Conservation (phyloP, 2,797 vertebrate species). For the Microhierax caerulescens region DNA sequence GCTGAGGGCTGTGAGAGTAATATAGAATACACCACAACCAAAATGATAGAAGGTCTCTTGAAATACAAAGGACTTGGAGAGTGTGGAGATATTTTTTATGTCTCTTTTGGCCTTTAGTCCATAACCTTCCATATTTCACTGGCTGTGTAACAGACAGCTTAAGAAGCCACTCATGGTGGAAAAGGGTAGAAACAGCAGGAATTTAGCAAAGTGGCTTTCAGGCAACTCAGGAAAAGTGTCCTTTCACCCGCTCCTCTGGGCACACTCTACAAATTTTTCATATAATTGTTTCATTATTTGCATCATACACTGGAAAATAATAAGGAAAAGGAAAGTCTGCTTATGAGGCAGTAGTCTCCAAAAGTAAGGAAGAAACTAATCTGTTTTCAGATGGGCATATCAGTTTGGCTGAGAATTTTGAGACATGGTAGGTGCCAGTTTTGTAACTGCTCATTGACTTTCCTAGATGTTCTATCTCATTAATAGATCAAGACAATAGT, state of each 20-base stretch:
- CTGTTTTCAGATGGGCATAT: neutral
- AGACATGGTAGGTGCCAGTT: slow-evolving; percentile 38
- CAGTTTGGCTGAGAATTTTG: neutral
- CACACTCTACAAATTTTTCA: neutral
- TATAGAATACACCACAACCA: neutral
- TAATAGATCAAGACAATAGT: slow-evolving; percentile 70
- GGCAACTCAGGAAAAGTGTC: neutral
- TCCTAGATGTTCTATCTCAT: slow-evolving; percentile 69
- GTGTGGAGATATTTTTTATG: neutral
- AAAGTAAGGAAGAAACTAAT: neutral
- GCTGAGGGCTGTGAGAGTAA: neutral
- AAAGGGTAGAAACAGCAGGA: neutral
- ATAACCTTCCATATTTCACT: neutral
- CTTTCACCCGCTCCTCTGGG: neutral
- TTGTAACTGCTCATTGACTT: slow-evolving; percentile 59
- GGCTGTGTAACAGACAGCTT: neutral
- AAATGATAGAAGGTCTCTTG: neutral
- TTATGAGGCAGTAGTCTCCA: neutral
- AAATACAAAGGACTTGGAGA: neutral
- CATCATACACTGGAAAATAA: neutral
- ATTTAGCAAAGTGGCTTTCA: neutral
- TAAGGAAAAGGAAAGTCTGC: neutral
- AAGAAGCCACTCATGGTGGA: neutral
- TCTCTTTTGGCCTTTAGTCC: neutral
- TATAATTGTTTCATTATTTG: slow-evolving; percentile 13